These are phyloP conservation scores for Phycodurus eques DNA, from an alignment of 2,113 vertebrate species.

Conservation along the genomic window DNA sequence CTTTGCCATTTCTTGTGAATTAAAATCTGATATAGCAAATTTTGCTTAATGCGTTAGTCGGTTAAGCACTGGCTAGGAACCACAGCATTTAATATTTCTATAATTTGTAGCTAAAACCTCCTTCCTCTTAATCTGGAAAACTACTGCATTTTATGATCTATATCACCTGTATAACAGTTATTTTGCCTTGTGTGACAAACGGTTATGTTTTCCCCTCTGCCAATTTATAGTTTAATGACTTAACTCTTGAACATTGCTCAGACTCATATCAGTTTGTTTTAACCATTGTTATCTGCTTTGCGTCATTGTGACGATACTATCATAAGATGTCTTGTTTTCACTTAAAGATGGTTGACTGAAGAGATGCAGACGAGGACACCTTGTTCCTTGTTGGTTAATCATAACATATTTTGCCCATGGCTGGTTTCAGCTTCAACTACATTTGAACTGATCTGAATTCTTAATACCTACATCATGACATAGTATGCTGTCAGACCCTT, in stretches of 20 bases:
- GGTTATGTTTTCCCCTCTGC: background rate
- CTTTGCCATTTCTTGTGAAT: too few species aligned
- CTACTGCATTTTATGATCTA: background rate
- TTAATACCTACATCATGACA: background rate
- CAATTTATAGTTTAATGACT: background rate
- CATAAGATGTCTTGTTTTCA: constrained; percentile 48
- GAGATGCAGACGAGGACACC: constrained; percentile 20
- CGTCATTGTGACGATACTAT: constrained; percentile 46
- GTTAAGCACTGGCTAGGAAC: background rate
- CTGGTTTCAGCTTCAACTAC: background rate
- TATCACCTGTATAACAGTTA: background rate
- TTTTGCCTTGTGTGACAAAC: background rate
- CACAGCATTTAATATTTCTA: background rate
- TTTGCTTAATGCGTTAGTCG: background rate
- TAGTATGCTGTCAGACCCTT: background rate
- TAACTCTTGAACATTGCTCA: constrained; percentile 22
- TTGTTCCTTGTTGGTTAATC: constrained; percentile 35
- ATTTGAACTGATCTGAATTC: background rate
- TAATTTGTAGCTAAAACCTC: background rate
- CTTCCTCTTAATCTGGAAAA: background rate
- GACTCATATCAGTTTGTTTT: constrained; percentile 43
- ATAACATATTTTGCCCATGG: constrained; percentile 22
- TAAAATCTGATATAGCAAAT: too few species aligned
- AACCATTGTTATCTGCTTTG: constrained; percentile 41
- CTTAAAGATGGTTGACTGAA: constrained; percentile 39